Evolutionary conservation across 2,113 vertebrate genomes (phyloP), one percentile per base, ranked within the genome.

Genomic region (Craseonycteris thonglongyai): DNA sequence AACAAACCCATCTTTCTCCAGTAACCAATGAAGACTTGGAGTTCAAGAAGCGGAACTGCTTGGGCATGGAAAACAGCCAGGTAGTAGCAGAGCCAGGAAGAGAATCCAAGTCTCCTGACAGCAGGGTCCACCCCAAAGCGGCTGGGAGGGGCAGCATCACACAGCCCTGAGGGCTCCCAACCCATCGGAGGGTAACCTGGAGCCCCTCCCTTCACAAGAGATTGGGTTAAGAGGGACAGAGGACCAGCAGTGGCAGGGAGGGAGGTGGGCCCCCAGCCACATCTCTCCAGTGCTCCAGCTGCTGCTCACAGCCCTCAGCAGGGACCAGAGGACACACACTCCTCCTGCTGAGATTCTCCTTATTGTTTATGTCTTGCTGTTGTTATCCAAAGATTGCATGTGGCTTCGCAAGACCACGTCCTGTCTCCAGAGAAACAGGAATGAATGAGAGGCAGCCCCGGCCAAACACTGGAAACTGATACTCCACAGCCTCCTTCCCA

Each of bases 401-500:
- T 93, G 94, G 80, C 88, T 95, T 71, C 78, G 24, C n/a, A 47
- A 61, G 87, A 87, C 93, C 87, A 92, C 19, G 10, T 92, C 76
- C 45, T 95, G 80, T n/a, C 96, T 94, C 94, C 72, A 76, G 93
- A 95, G 96, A 95, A 91, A 82, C 68, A 14, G 88, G 61, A 96
- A 74, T 19, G 75, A 85, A 94, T 68, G 51, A 88, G 90, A 95
- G 72, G 84, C 59, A 72, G 80, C 76, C 72, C 35, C 56, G 30
- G 95, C 96, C 97, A 95, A 96, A 63, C 18, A 9, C 76, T 58
- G 88, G 90, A 97, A 97, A 88, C 45, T 0, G 92, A 96, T 96
- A 96, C 92, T 97, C 90, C 96, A 54, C 61, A 51, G 79, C 93
- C 80, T 76, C 80, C 95, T 96, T 93, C 88, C 92, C 92, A 72